A percentile compares a stretch with the other conserved stretches of the same genome.
phyloP scores from a whole-genome alignment of 2,797 vertebrate species.

The Limosa lapponica region DNA sequence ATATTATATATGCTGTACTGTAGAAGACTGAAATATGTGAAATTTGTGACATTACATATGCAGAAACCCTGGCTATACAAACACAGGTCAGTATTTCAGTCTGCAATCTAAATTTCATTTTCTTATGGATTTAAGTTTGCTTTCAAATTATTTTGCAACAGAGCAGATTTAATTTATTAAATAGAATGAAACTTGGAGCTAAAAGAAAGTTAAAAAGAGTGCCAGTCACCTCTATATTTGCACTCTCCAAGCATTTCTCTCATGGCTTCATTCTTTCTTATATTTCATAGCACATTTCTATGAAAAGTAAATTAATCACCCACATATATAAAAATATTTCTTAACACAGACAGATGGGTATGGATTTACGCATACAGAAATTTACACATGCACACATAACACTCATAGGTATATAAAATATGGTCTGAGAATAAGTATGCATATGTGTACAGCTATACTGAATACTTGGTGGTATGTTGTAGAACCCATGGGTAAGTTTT shows the following conservation, averaged over 20 bases:
- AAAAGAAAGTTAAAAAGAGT: background rate
- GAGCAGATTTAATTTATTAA: background rate
- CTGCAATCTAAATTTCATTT: background rate
- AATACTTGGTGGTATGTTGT: conserved; percentile 23
- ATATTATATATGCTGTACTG: background rate
- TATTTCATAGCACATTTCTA: conserved; percentile 17
- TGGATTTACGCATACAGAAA: conserved; percentile 1
- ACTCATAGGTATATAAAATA: conserved; percentile 13
- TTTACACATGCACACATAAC: background rate
- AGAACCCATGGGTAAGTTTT: conserved; percentile 51
- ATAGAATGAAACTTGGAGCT: background rate
- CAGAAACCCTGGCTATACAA: background rate
- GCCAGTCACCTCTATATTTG: background rate
- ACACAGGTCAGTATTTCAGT: background rate
- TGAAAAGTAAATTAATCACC: conserved; percentile 31
- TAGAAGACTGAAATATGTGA: background rate
- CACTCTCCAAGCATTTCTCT: background rate
- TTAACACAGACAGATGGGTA: background rate
- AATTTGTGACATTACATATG: background rate
- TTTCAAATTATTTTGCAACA: background rate
- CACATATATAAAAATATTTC: conserved; percentile 4
- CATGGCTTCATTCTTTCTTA: background rate
- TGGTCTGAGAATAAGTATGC: background rate
- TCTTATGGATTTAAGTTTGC: background rate
- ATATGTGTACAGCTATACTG: background rate